Conservation (phyloP, 1,140 invertebrate genomes). For the Drosophila simulans region DNA sequence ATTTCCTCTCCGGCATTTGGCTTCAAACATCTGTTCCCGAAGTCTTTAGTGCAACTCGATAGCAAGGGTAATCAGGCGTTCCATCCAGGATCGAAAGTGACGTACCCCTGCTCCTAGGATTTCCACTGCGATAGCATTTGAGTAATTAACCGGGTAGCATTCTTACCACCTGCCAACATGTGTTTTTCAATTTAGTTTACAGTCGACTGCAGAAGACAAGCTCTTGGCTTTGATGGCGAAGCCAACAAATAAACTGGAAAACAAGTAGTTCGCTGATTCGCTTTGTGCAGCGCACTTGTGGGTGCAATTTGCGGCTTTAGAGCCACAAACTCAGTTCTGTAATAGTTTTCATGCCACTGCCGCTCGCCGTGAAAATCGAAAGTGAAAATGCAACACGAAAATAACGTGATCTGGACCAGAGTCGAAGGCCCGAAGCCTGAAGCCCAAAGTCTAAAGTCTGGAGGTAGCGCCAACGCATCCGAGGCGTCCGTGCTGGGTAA, state of each 20-base stretch:
- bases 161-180: slow-evolving; percentile 27
- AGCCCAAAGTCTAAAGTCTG: slow-evolving; percentile 8
- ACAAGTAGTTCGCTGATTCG: slow-evolving; percentile 22
- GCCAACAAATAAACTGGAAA: slow-evolving; percentile 14
- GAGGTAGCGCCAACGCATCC: slow-evolving; percentile 27
- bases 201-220: slow-evolving; percentile 12
- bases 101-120: not conserved
- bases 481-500: slow-evolving; percentile 58
- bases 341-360: slow-evolving; percentile 39
- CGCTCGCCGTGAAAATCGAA: slow-evolving; percentile 52
- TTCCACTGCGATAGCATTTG: not conserved
- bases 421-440: not conserved
- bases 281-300: slow-evolving; percentile 18
- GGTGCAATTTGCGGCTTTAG: slow-evolving; percentile 12
- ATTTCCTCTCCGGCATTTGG: not conserved
- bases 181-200: slow-evolving; percentile 24
- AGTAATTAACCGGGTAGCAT: slow-evolving; percentile 10
- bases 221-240: not conserved
- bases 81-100: not conserved
- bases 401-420: slow-evolving; percentile 59
- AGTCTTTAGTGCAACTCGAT: not conserved
- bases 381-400: slow-evolving; percentile 78
- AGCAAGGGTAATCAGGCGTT: not conserved
- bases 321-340: slow-evolving; percentile 40
- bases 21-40: not conserved